A percentile compares a stretch with the other conserved stretches of the same genome.
phyloP scores from a whole-genome alignment of 2,113 vertebrate species.

The Cyanistes caeruleus region DNA sequence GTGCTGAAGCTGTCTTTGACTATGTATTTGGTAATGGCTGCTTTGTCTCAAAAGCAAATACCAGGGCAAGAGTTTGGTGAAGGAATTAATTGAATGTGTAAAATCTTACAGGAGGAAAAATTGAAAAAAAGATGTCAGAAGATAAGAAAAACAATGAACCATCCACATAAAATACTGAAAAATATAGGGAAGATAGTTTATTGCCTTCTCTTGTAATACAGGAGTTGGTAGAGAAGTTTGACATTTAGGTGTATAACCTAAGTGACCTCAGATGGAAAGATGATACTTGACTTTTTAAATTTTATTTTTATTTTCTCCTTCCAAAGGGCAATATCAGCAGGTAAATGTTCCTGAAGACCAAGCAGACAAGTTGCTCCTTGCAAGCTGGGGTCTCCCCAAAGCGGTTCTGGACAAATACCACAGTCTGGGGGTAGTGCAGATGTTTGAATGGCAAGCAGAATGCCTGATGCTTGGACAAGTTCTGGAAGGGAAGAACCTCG shows the following conservation, averaged over 20 bases:
- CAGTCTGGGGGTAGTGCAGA: constrained; percentile 84
- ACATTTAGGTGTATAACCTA: background rate
- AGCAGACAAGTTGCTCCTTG: constrained; percentile 85
- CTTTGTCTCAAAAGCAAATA: background rate
- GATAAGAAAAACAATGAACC: background rate
- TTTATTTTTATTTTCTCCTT: background rate
- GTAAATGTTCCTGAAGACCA: constrained; percentile 79
- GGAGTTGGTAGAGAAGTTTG: background rate
- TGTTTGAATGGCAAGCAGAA: constrained; percentile 98
- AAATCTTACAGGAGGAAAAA: background rate
- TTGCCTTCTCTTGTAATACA: background rate
- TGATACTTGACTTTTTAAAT: background rate
- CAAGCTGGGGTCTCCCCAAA: constrained; percentile 91
- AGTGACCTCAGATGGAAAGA: background rate
- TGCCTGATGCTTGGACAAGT: constrained; percentile 89
- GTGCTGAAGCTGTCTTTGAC: background rate
- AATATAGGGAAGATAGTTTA: background rate
- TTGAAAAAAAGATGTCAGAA: background rate
- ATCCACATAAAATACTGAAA: background rate
- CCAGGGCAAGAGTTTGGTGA: background rate
- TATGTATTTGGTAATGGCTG: background rate
- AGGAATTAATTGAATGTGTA: background rate
- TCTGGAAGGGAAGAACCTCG: constrained; percentile 89
- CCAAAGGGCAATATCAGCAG: constrained; percentile 72
- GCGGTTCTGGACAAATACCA: constrained; percentile 87